These are phyloP conservation scores for Andrena flavipes DNA, from an alignment of 2,888 invertebrate genomes.

Conservation along the genomic window DNA sequence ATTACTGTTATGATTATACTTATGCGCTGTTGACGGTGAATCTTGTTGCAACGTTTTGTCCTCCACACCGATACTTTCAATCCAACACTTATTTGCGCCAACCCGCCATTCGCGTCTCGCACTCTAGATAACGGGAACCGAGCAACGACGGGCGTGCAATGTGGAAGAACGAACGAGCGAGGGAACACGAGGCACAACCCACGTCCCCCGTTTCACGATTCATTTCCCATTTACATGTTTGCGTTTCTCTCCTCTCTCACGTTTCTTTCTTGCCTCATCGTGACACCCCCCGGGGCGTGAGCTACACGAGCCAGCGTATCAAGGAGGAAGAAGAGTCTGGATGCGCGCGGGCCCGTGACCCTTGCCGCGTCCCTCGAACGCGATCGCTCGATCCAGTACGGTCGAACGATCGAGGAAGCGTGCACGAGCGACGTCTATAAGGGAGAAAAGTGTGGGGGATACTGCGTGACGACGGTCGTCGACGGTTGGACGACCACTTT, in stretches of 20 bases:
- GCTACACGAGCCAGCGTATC: constrained; percentile 18
- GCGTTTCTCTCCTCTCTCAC: constrained; percentile 1
- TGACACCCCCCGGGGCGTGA: neutral
- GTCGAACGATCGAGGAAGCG: constrained; percentile 14
- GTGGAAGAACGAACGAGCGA: constrained; percentile 25
- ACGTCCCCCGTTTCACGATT: constrained; percentile 3
- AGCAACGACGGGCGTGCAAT: neutral
- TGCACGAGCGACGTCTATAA: constrained; percentile 15
- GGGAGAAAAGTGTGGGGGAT: neutral
- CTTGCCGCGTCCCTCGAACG: neutral
- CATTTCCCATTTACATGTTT: constrained; percentile 8
- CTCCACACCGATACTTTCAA: constrained; percentile 42
- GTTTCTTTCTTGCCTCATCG: neutral
- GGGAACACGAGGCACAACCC: constrained; percentile 27
- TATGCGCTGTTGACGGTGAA: constrained; percentile 41
- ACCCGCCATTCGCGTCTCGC: constrained; percentile 26
- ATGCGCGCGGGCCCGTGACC: neutral
- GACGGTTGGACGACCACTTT: neutral
- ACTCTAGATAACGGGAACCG: constrained; percentile 1
- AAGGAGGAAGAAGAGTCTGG: constrained; percentile 17
- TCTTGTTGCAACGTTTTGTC: constrained; percentile 44
- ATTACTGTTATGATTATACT: constrained; percentile 34
- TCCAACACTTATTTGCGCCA: constrained; percentile 30
- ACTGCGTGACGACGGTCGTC: neutral
- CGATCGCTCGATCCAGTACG: no score